phyloP scores from a whole-genome alignment of 2,797 vertebrate genomes.

The Scyliorhinus canicula region DNA sequence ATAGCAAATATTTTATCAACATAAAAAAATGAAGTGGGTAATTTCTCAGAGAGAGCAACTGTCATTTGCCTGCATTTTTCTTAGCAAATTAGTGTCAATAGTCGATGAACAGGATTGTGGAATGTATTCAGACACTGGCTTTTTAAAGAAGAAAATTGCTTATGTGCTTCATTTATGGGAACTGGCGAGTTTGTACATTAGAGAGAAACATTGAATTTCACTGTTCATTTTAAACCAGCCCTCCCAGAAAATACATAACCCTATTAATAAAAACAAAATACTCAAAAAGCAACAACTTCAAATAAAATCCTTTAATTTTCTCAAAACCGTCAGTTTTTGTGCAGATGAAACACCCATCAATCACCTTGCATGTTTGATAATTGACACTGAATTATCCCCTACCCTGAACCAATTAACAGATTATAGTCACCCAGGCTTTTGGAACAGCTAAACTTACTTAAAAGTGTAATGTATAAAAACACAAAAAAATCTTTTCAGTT shows the following conservation, averaged over 20 bases:
- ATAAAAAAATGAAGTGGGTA: background rate
- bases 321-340: background rate
- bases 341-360: background rate
- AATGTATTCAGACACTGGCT: background rate
- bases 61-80: background rate
- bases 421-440: background rate
- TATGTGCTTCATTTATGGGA: background rate
- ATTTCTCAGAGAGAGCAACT: background rate
- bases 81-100: background rate
- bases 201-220: background rate
- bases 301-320: background rate
- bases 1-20: background rate
- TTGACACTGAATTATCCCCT: background rate
- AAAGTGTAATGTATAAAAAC: background rate
- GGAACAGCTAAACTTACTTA: background rate
- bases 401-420: background rate
- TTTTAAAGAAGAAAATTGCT: background rate
- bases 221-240: background rate
- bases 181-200: background rate
- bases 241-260: background rate
- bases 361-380: background rate
- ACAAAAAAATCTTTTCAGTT: background rate
- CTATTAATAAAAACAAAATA: background rate
- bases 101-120: background rate
- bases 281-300: background rate